Percentiles rank a stretch among this genome's conserved stretches.
Evolutionary conservation across 2,797 vertebrate genomes (phyloP).

Genomic region (Eleutherodactylus coqui): DNA sequence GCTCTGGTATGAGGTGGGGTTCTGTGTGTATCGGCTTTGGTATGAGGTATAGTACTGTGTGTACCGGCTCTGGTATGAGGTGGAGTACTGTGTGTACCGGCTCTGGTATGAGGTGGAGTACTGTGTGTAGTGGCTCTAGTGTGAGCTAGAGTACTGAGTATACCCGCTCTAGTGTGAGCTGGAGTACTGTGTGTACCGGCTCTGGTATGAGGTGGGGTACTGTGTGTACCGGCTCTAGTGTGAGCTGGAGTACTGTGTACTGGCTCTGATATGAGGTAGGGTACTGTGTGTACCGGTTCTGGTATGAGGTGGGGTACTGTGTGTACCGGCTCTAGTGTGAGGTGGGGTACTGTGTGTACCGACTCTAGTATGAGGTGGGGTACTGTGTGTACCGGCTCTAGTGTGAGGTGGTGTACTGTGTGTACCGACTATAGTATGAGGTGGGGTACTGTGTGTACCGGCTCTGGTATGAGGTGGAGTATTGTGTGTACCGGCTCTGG

Average conservation of each 20-base stretch:
- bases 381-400: neutral
- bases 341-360: neutral
- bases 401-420: neutral
- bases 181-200: too few relatives aligned
- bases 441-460: neutral
- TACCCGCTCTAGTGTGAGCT: too few relatives aligned
- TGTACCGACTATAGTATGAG: neutral
- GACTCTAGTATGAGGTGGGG: neutral
- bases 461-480: neutral
- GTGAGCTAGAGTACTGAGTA: too few relatives aligned
- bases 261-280: neutral
- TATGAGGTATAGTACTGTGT: too few relatives aligned
- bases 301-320: neutral
- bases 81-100: too few relatives aligned
- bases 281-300: neutral
- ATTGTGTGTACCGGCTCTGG: neutral
- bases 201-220: too few relatives aligned
- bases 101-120: too few relatives aligned
- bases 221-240: too few relatives aligned
- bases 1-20: too few relatives aligned
- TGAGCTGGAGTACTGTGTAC: neutral
- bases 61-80: too few relatives aligned
- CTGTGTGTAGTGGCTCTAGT: too few relatives aligned
- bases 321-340: neutral
- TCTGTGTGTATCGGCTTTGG: too few relatives aligned